These are phyloP conservation scores for Artemia sinica DNA, from an alignment of 2,888 invertebrate species.

Conservation along the genomic window DNA sequence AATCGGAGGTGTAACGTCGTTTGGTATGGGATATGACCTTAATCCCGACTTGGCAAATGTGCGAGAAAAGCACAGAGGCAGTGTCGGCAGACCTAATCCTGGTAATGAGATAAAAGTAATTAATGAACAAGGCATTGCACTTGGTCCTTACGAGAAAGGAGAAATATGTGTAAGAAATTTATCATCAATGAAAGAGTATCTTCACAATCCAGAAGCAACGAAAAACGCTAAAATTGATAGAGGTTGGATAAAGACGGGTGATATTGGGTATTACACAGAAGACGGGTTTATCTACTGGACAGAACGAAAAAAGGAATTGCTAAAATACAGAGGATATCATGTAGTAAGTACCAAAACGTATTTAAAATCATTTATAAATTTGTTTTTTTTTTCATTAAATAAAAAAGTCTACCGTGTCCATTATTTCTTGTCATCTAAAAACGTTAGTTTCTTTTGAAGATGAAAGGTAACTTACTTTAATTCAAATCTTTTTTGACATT, in stretches of 20 bases:
- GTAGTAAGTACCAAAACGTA: background rate
- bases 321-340: conserved; percentile 8
- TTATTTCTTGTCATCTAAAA: too few relatives aligned
- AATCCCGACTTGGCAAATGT: background rate
- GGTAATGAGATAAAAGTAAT: conserved; percentile 3
- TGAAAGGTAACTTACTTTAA: too few relatives aligned
- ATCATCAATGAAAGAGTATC: background rate
- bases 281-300: background rate
- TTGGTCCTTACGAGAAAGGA: background rate
- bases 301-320: conserved; percentile 11
- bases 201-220: background rate
- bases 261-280: background rate
- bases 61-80: conserved; percentile 1
- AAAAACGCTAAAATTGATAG: background rate
- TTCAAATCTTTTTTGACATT: too few relatives aligned
- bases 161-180: background rate
- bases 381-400: too few relatives aligned
- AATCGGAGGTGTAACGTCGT: conserved; percentile 10
- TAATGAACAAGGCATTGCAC: background rate
- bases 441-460: too few relatives aligned
- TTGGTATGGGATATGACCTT: background rate
- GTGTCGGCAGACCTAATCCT: background rate
- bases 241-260: conserved; percentile 10
- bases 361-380: too few relatives aligned
- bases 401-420: too few relatives aligned